phyloP scores from a whole-genome alignment of 1,140 invertebrate species.

The Ceratina japonica region DNA sequence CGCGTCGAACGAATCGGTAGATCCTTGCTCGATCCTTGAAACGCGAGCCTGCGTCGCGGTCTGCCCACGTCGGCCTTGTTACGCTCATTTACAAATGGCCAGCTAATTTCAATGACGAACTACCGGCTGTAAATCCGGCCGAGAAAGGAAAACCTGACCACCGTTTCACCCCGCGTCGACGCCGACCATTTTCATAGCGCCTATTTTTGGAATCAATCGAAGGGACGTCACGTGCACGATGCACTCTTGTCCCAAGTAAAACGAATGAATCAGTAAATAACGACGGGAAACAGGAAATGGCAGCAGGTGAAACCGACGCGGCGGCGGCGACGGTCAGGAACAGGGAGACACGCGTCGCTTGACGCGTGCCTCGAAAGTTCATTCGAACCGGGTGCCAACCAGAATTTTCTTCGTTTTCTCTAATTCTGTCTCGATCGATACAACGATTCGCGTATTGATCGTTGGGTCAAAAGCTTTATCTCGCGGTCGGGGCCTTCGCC shows the following conservation, averaged over 20 bases:
- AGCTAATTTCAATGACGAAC: too few species aligned
- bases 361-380: conserved; percentile 28
- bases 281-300: conserved; percentile 61
- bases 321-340: conserved; percentile 47
- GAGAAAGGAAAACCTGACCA: too few species aligned
- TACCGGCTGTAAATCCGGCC: too few species aligned
- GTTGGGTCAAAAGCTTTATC: background rate
- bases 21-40: conserved; percentile 62
- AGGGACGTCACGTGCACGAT: background rate
- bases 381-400: background rate
- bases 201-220: too few species aligned
- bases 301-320: conserved; percentile 57
- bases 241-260: conserved; percentile 18
- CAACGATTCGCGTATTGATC: too few species aligned
- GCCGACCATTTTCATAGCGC: too few species aligned
- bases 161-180: too few species aligned
- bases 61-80: background rate
- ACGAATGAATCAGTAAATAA: conserved; percentile 48
- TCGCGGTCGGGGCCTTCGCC: too few species aligned
- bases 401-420: background rate
- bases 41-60: conserved; percentile 35
- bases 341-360: conserved; percentile 60
- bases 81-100: too few species aligned
- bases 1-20: too few species aligned
- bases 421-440: too few species aligned